Percentiles rank a stretch among this genome's conserved stretches.
Conservation (phyloP, 2,888 invertebrate genomes). For the Camptogramma bilineatum region DNA sequence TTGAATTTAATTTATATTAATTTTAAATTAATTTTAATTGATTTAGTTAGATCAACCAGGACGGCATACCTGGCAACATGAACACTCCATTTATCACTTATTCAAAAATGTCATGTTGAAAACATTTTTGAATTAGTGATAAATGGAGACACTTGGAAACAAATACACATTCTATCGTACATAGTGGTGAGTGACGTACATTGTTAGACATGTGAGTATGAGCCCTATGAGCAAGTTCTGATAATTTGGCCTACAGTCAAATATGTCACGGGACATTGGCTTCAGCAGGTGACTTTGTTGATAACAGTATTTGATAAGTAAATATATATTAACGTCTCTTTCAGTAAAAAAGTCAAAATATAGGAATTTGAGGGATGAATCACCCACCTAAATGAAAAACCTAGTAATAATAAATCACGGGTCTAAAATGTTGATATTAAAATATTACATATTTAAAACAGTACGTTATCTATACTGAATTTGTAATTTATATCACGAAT, state of each 20-base stretch:
- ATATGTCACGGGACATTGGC: conserved; percentile 61
- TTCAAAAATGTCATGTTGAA: not conserved
- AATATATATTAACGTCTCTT: conserved; percentile 5
- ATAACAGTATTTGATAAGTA: conserved; percentile 34
- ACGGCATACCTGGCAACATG: too few species aligned
- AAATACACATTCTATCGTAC: not conserved
- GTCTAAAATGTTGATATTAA: too few species aligned
- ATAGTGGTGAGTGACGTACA: conserved; percentile 41
- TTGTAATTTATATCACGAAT: too few species aligned
- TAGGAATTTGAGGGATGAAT: not conserved
- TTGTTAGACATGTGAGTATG: conserved; percentile 49
- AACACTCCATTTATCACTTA: too few species aligned
- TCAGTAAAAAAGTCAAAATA: not conserved
- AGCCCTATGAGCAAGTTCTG: conserved; percentile 44
- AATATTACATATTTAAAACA: too few species aligned
- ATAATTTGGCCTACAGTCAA: conserved; percentile 62
- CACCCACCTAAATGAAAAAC: not conserved
- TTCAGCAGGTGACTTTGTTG: conserved; percentile 45
- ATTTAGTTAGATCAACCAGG: too few species aligned
- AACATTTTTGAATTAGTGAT: conserved; percentile 5
- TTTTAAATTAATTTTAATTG: too few species aligned
- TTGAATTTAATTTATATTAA: too few species aligned
- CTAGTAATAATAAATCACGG: too few species aligned
- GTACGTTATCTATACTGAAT: too few species aligned
- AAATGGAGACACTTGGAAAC: conserved; percentile 3